Evolutionary conservation across 2,888 invertebrate genomes (phyloP), one percentile per base, ranked within the genome.

Genomic region (Pheosia gnoma): DNA sequence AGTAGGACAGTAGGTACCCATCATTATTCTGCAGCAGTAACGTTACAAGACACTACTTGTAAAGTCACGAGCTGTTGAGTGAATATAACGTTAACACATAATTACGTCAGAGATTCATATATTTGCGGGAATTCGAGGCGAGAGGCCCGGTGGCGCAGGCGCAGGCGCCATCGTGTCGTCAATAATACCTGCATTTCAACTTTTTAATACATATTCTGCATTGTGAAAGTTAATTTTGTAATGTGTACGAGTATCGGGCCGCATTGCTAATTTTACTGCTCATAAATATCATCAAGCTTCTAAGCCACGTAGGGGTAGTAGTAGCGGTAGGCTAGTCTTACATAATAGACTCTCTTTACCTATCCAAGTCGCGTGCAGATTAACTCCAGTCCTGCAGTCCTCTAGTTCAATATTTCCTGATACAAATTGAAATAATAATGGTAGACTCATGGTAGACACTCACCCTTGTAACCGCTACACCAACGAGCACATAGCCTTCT

Each of bases 201-300:
- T 62, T 63, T 72, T 74, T 62, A 67, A 65, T 59, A 11, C 57
- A 60, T 59, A 64, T 70, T 62, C 65, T 13, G 3, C 36, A 53
- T 38, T 53, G 65, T 65, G 75, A 70, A 71, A 74, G 75, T 51
- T 13, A 51, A 25, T 25, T 47, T 47, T 25, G 51, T 13, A 3
- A 47, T 47, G 6, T 8, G 25, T 51, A 47, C 11, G n/a, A 10
- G 25, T 51, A 25, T 25, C 51, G 13, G 51, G 9, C 10, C 6
- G 25, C 0, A 25, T 13, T 51, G 7, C 25, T 5, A 51, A 51
- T n/a, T 47, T 47, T 47, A n/a, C 4, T n/a, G 5, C 43, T 43
- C 11, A n/a, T 47, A 0, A 4, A 11, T n/a, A 47, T 47, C 47
- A 9, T 47, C 3, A 47, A 2, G 43, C 9, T 43, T 43, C 3